Conservation (phyloP, 2,797 vertebrate species). For the Melanotaenia trifasciata region DNA sequence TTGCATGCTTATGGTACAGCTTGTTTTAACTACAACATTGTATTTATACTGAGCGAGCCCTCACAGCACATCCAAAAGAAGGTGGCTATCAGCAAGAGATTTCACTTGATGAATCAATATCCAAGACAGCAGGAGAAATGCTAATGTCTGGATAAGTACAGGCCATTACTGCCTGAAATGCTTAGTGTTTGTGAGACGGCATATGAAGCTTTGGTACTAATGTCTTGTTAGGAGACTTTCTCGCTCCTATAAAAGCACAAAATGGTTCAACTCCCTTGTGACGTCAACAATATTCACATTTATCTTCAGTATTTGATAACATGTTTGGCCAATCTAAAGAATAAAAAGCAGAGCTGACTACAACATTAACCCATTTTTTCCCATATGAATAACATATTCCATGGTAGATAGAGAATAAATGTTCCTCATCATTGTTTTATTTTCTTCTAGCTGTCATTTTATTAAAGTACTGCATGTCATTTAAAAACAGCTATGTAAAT, state of each 20-base stretch:
- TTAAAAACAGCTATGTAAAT: background rate
- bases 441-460: background rate
- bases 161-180: conserved; percentile 23
- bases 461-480: background rate
- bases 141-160: conserved; percentile 43
- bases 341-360: background rate
- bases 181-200: conserved; percentile 10
- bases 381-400: background rate
- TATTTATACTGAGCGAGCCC: conserved; percentile 25
- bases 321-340: background rate
- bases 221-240: conserved; percentile 4
- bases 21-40: conserved; percentile 25
- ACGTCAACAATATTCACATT: conserved; percentile 5
- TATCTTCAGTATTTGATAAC: background rate
- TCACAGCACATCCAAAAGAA: conserved; percentile 40
- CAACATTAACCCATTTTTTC: background rate
- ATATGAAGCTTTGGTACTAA: conserved; percentile 19
- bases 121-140: conserved; percentile 44
- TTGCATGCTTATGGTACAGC: conserved; percentile 12
- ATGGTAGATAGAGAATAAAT: background rate
- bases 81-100: conserved; percentile 50
- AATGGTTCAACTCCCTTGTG: background rate
- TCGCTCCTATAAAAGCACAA: conserved; percentile 7
- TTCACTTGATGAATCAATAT: conserved; percentile 59
- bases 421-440: too few relatives aligned